Evolutionary conservation across 1,140 invertebrate genomes (phyloP), one percentile per base, ranked within the genome.

Genomic region (Drosophila nebulosa): DNA sequence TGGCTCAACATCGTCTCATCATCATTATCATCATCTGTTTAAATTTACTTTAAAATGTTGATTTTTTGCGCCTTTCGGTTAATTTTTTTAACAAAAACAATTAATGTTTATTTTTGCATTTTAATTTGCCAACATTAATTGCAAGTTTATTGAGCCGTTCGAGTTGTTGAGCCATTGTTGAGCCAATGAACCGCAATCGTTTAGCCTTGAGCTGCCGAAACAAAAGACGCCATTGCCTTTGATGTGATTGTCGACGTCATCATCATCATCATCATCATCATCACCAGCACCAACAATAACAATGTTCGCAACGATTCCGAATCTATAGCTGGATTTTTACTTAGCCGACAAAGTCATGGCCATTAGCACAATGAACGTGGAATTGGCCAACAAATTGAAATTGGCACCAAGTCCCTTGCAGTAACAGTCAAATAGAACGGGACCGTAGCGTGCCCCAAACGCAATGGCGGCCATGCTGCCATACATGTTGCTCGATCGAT

Each of bases 101-200:
- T 86, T 88, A 89, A 89, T 89, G 84, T 89, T 84, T 85, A 89
- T 89, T 89, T 84, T 89, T 89, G 84, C 74, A 89, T 89, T 89
- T 89, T 84, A 84, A 89, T 89, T 89, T 84, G 84, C 79, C 66
- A 84, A 89, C 85, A 89, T 89, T 89, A 89, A 89, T 89, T 89
- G 85, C 84, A 89, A 78, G 69, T 89, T 89, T 89, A 89, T 89
- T 89, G 84, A 89, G 84, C 74, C 55, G 69, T 59, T 55, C 9
- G 39, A 46, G 39, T 46, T 46, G 57, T 69, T 69, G 66, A 30
- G 32, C 50, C 53, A n/a, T 62, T 56, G 51, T 66, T 71, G 72
- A 77, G 80, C 81, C 81, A 86, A 88, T 86, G 81, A 86, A 81
- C 81, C 70, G 67, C 51, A 22, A 27, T 53, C 62, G 24, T 32